Percentiles rank a stretch among this genome's conserved stretches.
Evolutionary conservation across 2,113 vertebrate genomes (phyloP).

Genomic region (Arizona elegans): DNA sequence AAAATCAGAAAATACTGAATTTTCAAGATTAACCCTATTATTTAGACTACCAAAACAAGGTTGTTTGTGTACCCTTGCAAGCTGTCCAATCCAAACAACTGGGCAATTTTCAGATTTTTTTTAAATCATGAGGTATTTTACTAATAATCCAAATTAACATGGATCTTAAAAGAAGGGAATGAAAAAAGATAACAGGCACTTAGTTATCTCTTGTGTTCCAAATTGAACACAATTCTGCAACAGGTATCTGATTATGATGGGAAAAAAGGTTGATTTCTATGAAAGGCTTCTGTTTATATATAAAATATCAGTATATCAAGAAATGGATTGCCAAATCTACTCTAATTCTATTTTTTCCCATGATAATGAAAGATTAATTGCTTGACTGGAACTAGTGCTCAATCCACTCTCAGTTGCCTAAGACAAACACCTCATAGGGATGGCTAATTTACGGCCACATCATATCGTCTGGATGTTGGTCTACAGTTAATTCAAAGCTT

Average conservation of each 20-base stretch:
- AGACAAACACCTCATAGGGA: neutral
- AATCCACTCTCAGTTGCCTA: neutral
- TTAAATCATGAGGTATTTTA: neutral
- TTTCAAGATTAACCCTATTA: neutral
- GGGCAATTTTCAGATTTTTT: neutral
- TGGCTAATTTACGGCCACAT: neutral
- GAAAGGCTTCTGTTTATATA: neutral
- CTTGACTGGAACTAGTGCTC: neutral
- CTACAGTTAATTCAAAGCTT: neutral
- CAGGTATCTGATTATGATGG: neutral
- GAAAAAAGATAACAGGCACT: neutral
- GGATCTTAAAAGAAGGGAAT: neutral
- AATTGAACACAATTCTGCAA: neutral
- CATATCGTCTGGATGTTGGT: neutral
- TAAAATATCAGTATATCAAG: neutral
- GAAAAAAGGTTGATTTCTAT: neutral
- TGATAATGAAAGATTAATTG: neutral
- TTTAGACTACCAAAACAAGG: neutral
- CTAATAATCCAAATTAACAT: neutral
- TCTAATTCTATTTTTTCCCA: neutral
- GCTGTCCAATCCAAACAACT: neutral
- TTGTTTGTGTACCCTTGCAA: neutral
- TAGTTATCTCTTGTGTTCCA: neutral
- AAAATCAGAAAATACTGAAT: constrained; percentile 1
- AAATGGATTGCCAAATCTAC: neutral